A percentile compares a stretch with the other conserved stretches of the same genome.
These are phyloP conservation scores for Netelia virgata DNA, from an alignment of 2,888 invertebrate species.

Conservation along the genomic window DNA sequence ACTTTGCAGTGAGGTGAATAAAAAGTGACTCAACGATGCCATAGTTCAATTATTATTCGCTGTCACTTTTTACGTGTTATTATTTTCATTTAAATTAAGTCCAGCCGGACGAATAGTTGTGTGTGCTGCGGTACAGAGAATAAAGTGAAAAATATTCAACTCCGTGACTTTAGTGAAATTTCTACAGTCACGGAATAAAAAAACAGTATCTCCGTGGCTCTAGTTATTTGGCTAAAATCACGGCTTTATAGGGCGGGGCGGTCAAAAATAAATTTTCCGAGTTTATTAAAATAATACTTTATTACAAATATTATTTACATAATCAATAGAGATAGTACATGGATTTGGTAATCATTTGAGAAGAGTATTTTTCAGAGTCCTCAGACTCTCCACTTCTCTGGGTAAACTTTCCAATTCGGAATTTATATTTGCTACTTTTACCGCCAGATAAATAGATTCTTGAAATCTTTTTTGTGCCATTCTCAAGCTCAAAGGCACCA, in stretches of 20 bases:
- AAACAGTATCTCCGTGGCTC: too few species aligned
- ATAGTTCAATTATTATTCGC: slow-evolving; percentile 37
- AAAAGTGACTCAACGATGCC: slow-evolving; percentile 56
- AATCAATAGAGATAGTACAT: background rate
- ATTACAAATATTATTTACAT: slow-evolving; percentile 46
- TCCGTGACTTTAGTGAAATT: too few species aligned
- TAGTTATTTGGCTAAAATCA: too few species aligned
- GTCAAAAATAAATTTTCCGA: background rate
- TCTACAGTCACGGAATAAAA: too few species aligned
- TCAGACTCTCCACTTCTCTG: slow-evolving; percentile 80
- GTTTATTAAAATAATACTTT: slow-evolving; percentile 23
- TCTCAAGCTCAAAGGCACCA: slow-evolving; percentile 92
- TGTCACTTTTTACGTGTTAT: background rate
- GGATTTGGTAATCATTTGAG: slow-evolving; percentile 21
- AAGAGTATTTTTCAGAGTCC: slow-evolving; percentile 71
- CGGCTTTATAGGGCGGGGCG: too few species aligned
- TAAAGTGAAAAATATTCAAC: too few species aligned
- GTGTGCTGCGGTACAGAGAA: too few species aligned
- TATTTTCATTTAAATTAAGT: background rate
- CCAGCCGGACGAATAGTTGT: too few species aligned
- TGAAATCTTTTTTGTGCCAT: slow-evolving; percentile 91
- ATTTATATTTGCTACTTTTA: slow-evolving; percentile 90
- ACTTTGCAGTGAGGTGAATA: slow-evolving; percentile 51
- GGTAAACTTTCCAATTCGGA: slow-evolving; percentile 86
- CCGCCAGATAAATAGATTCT: slow-evolving; percentile 88